phyloP scores from a whole-genome alignment of 2,888 invertebrate genomes.

The Athrips mouffetella region DNA sequence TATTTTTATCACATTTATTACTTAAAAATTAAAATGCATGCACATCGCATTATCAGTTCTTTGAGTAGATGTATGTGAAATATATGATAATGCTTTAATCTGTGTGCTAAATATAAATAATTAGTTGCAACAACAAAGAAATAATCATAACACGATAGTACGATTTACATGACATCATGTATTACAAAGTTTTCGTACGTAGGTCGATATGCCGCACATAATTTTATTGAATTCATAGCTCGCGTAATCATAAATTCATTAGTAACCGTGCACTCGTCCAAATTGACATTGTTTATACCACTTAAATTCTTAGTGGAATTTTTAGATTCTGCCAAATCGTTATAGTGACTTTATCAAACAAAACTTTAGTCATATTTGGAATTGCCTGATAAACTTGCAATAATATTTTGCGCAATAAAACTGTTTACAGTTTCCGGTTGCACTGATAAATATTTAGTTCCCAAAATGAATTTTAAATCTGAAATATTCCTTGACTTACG shows the following conservation, averaged over 20 bases:
- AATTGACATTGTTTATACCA: neutral
- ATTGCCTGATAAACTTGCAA: neutral
- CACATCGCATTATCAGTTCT: neutral
- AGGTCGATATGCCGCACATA: neutral
- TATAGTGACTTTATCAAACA: neutral
- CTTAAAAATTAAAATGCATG: neutral
- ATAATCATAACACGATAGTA: constrained; percentile 15
- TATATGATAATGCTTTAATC: constrained; percentile 1
- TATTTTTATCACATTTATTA: constrained; percentile 6
- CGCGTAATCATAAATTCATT: constrained; percentile 1
- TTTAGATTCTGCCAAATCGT: neutral
- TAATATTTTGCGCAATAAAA: constrained; percentile 2
- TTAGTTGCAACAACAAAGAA: constrained; percentile 16
- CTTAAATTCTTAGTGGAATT: neutral
- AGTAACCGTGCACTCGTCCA: neutral
- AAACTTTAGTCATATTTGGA: neutral
- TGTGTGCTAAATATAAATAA: constrained; percentile 4
- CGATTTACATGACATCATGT: constrained; percentile 16
- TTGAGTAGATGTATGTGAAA: neutral
- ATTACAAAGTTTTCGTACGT: neutral
- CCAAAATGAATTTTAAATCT: neutral
- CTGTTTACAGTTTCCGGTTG: neutral
- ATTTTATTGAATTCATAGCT: neutral
- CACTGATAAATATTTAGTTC: neutral
- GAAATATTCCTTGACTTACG: neutral